These are phyloP conservation scores for Lycia hirtaria DNA, from an alignment of 2,888 invertebrate species.

Conservation along the genomic window DNA sequence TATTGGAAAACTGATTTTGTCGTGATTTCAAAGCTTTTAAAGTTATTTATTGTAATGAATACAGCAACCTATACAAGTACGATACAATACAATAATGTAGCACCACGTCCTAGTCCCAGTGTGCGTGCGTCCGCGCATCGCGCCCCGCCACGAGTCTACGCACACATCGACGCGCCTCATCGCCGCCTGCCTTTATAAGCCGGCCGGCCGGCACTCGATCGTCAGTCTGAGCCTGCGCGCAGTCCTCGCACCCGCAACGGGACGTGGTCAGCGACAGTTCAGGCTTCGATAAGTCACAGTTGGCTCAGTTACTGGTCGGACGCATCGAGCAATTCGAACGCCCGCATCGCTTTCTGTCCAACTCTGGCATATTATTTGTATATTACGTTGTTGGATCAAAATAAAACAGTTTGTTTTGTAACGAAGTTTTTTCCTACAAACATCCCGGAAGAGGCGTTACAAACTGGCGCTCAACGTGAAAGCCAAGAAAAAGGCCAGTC, in stretches of 20 bases:
- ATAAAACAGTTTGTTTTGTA: no score
- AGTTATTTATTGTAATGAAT: no score
- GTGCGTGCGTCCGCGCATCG: neutral
- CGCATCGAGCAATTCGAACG: neutral
- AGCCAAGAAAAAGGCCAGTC: neutral
- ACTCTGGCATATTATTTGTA: no score
- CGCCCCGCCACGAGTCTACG: neutral
- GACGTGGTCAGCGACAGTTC: neutral
- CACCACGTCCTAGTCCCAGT: neutral
- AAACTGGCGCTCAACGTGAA: constrained; percentile 12
- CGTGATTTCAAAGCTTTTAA: no score
- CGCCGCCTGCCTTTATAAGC: neutral
- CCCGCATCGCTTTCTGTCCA: no score
- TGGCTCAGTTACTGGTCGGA: neutral
- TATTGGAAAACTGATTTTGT: no score
- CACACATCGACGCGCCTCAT: neutral
- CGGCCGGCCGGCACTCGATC: neutral
- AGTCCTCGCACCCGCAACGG: neutral
- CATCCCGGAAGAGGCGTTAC: constrained; percentile 1
- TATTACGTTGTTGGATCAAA: no score
- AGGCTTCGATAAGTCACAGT: neutral
- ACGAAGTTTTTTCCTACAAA: neutral
- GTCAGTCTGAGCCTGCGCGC: neutral
- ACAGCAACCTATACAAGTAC: no score
- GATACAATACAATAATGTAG: no score